Evolutionary conservation across 2,888 invertebrate genomes (phyloP), one percentile per base, ranked within the genome.

Genomic region (Drosophila atroscutellata): DNA sequence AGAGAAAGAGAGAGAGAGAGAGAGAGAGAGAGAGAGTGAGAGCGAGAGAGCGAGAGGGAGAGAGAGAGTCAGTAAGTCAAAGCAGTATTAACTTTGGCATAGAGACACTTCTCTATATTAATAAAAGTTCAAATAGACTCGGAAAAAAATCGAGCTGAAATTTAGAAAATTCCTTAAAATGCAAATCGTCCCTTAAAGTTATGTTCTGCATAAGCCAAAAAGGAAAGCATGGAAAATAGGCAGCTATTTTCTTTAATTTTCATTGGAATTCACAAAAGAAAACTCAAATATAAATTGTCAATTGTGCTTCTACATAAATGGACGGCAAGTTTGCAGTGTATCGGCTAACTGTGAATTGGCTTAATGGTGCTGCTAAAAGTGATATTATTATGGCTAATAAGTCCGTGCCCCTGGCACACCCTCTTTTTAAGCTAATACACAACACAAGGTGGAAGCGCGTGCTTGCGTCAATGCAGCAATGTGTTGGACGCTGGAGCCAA

Each of bases 301-400:
- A 13, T 49, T 24, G 28, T 30, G 8, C 3, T 24, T 51, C 30
- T 2, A 39, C 26, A 11, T 62, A 13, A 52, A 59, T 36, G 50
- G 37, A n/a, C 34, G 11, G 20, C 49, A 45, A 52, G 30, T 18
- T 37, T 59, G 26, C 18, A 51, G 24, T 61, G 52, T 57, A 68
- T 63, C 47, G 50, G 42, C 34, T 9, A 61, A 64, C 15, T 36
- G 54, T 36, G 69, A 66, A 45, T 47, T 55, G 55, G 26, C 47
- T 37, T 15, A 6, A 3, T 36, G 18, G 51, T 50, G 49, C 51
- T 36, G 37, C 68, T 61, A 45, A 45, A 34, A 49, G 26, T 20
- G 15, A 18, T 57, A 24, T 7, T 37, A 24, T 26, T 26, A 39
- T 30, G 50, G 18, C 55, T 39, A 32, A 2, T 30, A 28, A 39